phyloP scores from a whole-genome alignment of 2,888 invertebrate genomes.

The Drosophila atripex region DNA sequence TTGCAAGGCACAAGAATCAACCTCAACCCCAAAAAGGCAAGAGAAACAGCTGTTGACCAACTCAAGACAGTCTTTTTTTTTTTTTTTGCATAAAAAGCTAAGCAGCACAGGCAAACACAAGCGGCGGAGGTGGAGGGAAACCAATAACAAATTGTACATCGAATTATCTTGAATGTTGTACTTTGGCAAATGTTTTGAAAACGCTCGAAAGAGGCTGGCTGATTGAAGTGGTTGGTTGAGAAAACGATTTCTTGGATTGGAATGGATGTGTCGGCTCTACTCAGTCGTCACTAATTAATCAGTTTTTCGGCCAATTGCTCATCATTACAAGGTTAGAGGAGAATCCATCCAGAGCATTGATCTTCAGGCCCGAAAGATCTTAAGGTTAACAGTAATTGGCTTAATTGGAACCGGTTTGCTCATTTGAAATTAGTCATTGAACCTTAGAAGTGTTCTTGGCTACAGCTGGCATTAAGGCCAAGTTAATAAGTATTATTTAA shows the following conservation, averaged over 20 bases:
- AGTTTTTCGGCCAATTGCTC: slow-evolving; percentile 21
- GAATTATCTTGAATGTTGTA: slow-evolving; percentile 60
- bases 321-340: slow-evolving; percentile 23
- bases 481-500: neutral
- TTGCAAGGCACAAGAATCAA: slow-evolving; percentile 63
- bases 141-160: slow-evolving; percentile 45
- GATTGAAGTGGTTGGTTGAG: slow-evolving; percentile 29
- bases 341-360: no score
- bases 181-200: slow-evolving; percentile 62
- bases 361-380: no score
- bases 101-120: slow-evolving; percentile 7
- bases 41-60: slow-evolving; percentile 63
- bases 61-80: slow-evolving; percentile 25
- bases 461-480: slow-evolving; percentile 6
- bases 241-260: no score
- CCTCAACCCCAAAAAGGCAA: slow-evolving; percentile 72
- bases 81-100: slow-evolving; percentile 28
- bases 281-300: slow-evolving; percentile 16
- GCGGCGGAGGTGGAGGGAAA: slow-evolving; percentile 11
- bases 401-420: slow-evolving; percentile 23
- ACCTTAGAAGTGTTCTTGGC: slow-evolving; percentile 22
- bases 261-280: slow-evolving; percentile 12
- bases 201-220: slow-evolving; percentile 40
- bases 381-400: neutral
- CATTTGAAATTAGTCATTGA: slow-evolving; percentile 25